Conservation (phyloP, 2,113 vertebrate species). For the Hypanus sabinus region DNA sequence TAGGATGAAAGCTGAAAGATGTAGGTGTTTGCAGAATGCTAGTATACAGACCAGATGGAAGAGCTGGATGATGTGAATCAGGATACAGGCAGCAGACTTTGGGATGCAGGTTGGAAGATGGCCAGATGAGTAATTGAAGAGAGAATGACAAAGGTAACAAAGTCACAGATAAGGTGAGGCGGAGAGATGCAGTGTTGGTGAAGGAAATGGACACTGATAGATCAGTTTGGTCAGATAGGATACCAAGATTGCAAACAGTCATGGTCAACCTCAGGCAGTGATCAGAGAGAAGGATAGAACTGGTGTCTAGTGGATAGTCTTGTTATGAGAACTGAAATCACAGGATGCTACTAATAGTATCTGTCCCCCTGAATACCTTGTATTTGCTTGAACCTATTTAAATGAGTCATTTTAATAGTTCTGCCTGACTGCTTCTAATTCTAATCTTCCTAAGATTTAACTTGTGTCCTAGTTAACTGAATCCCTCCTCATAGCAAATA, state of each 20-base stretch:
- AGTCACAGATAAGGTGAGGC: not conserved
- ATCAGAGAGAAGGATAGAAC: not conserved
- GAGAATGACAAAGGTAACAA: not conserved
- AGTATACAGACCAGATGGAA: not conserved
- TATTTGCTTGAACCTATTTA: not conserved
- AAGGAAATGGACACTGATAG: not conserved
- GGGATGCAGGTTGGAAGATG: not conserved
- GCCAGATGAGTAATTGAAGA: not conserved
- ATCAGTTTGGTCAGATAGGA: not conserved
- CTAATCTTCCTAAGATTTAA: not conserved
- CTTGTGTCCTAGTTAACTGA: not conserved
- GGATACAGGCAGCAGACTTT: not conserved
- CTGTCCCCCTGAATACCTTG: not conserved
- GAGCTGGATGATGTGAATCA: not conserved
- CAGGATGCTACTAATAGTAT: not conserved
- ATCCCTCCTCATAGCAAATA: not conserved
- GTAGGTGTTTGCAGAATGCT: not conserved
- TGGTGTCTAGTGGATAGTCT: not conserved
- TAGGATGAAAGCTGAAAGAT: not conserved
- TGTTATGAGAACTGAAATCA: not conserved
- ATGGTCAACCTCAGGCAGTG: not conserved
- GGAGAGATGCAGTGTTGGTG: not conserved
- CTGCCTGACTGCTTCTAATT: not conserved
- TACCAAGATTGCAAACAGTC: not conserved
- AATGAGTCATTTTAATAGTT: not conserved